phyloP scores from a whole-genome alignment of 2,888 invertebrate species.

The Eledone cirrhosa region DNA sequence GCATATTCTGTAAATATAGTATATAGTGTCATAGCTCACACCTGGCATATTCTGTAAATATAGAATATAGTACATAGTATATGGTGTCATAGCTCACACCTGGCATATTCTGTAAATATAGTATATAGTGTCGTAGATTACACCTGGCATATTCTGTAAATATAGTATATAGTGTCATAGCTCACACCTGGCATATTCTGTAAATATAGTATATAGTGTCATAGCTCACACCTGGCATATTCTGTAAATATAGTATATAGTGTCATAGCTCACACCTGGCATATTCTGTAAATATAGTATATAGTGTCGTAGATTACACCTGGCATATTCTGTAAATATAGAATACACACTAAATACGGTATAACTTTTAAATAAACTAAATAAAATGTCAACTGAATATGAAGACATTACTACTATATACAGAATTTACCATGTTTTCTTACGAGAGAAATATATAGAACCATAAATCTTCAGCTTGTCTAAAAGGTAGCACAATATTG shows the following conservation, averaged over 20 bases:
- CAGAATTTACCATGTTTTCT: no score
- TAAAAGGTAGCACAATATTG: no score
- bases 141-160: constrained; percentile 50
- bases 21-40: constrained; percentile 61
- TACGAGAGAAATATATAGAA: no score
- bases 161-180: constrained; percentile 58
- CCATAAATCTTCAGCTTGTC: no score
- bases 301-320: constrained; percentile 59
- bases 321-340: constrained; percentile 51
- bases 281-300: constrained; percentile 51
- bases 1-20: constrained; percentile 50
- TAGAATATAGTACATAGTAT: no score
- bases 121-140: constrained; percentile 62
- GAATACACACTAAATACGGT: no score
- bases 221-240: constrained; percentile 57
- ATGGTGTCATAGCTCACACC: constrained; percentile 59
- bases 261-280: constrained; percentile 57
- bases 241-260: constrained; percentile 51
- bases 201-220: constrained; percentile 51
- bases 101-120: constrained; percentile 51
- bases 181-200: constrained; percentile 56
- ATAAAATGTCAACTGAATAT: no score
- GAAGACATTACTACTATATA: no score
- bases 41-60: constrained; percentile 50
- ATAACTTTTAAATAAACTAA: no score